phyloP scores from a whole-genome alignment of 2,113 vertebrate genomes.

The Cyanoramphus novaezelandiae region DNA sequence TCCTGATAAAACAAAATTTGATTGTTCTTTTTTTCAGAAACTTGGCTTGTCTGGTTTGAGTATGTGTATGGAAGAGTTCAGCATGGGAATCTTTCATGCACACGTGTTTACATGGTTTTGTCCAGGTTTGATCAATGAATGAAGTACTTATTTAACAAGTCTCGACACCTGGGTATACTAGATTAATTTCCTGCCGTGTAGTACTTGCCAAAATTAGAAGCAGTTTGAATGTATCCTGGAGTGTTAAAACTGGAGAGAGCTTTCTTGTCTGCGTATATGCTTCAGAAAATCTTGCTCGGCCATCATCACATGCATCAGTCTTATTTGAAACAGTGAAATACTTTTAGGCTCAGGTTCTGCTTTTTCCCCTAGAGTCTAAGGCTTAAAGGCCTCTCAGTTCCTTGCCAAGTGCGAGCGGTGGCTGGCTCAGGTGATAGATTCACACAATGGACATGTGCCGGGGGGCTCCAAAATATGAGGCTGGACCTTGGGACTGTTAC shows the following conservation, averaged over 20 bases:
- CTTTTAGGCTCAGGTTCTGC: background rate
- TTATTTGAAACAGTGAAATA: background rate
- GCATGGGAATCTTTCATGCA: background rate
- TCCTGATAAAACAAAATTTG: accelerated
- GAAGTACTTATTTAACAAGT: background rate
- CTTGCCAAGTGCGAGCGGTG: background rate
- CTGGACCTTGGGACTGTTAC: background rate
- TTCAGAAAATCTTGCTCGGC: background rate
- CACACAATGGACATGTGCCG: background rate
- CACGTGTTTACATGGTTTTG: background rate
- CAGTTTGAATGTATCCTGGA: background rate
- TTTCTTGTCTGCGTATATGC: background rate
- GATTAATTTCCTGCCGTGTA: background rate
- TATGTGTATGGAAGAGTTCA: background rate
- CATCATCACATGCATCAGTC: background rate
- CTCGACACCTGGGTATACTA: background rate
- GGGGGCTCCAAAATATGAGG: background rate
- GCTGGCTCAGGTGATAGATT: background rate
- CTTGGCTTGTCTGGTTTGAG: background rate
- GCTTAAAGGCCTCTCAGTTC: background rate
- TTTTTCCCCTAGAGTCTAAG: background rate
- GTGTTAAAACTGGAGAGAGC: background rate
- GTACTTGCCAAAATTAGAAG: background rate
- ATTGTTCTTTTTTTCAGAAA: background rate
- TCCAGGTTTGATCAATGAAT: background rate